These are phyloP conservation scores for Cryptops parisi DNA, from an alignment of 2,888 invertebrate genomes.

Conservation along the genomic window DNA sequence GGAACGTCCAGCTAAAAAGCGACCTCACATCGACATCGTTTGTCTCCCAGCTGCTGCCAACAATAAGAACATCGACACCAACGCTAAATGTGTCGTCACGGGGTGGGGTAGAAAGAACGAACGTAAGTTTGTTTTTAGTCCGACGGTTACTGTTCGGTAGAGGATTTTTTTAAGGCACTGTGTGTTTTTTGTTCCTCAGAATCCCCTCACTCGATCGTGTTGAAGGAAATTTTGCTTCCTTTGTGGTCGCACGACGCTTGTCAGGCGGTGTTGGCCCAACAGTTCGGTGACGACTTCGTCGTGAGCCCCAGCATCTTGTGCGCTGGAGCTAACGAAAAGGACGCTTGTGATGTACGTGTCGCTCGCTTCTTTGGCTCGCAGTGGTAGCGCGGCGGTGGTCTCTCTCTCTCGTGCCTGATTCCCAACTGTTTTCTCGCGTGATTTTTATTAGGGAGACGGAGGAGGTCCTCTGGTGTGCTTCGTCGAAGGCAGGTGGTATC, in stretches of 20 bases:
- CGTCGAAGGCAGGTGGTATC: slow-evolving; percentile 31
- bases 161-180: no score
- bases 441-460: slow-evolving; percentile 31
- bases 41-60: slow-evolving; percentile 27
- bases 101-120: slow-evolving; percentile 34
- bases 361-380: no score
- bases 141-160: no score
- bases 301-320: slow-evolving; percentile 32
- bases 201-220: slow-evolving; percentile 30
- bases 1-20: slow-evolving; percentile 23
- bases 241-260: slow-evolving; percentile 31
- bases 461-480: slow-evolving; percentile 34
- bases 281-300: slow-evolving; percentile 31
- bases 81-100: slow-evolving; percentile 29
- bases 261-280: slow-evolving; percentile 28
- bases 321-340: slow-evolving; percentile 33
- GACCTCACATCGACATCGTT: slow-evolving; percentile 30
- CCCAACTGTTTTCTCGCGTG: not conserved
- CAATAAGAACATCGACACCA: slow-evolving; percentile 16
- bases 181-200: slow-evolving; percentile 22
- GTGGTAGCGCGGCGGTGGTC: no score
- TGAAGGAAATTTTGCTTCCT: slow-evolving; percentile 34
- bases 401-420: no score
- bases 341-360: slow-evolving; percentile 34
- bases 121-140: slow-evolving; percentile 28